phyloP scores from a whole-genome alignment of 1,140 invertebrate genomes.

The Berghia stephanieae region DNA sequence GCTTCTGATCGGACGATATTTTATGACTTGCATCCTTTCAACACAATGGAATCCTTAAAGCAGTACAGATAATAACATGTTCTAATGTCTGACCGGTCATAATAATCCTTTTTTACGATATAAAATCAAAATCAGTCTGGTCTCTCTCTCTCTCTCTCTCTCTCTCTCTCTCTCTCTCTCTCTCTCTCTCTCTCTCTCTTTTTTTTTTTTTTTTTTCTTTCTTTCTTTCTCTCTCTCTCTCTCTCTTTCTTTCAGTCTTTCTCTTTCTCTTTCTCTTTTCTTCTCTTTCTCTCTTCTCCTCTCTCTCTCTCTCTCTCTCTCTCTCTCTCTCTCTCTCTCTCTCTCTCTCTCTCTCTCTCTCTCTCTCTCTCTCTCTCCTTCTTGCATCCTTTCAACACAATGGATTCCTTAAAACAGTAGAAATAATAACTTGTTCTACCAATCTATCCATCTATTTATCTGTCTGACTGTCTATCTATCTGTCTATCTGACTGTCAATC shows the following conservation, averaged over 20 bases:
- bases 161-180: not conserved
- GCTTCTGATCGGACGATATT: too few species aligned
- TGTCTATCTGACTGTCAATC: too few species aligned
- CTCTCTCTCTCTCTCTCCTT: not conserved
- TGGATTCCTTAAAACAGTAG: too few species aligned
- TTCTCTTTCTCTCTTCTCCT: not conserved
- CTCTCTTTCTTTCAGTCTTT: not conserved
- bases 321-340: not conserved
- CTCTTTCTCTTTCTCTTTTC: not conserved
- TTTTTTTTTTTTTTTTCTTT: not conserved
- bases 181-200: not conserved
- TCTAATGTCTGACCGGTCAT: too few species aligned
- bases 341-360: not conserved
- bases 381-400: not conserved
- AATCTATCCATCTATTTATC: too few species aligned
- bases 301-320: not conserved
- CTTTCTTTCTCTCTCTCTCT: not conserved
- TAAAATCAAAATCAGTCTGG: too few species aligned
- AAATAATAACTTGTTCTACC: too few species aligned
- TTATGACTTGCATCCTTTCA: too few species aligned
- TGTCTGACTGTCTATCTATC: too few species aligned
- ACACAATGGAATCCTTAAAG: too few species aligned
- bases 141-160: conserved; percentile 20
- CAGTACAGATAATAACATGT: too few species aligned
- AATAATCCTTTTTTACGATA: too few species aligned